Percentiles rank a stretch among this genome's conserved stretches.
These are phyloP conservation scores for Drosophila mayri DNA, from an alignment of 1,140 invertebrate genomes.

Conservation along the genomic window DNA sequence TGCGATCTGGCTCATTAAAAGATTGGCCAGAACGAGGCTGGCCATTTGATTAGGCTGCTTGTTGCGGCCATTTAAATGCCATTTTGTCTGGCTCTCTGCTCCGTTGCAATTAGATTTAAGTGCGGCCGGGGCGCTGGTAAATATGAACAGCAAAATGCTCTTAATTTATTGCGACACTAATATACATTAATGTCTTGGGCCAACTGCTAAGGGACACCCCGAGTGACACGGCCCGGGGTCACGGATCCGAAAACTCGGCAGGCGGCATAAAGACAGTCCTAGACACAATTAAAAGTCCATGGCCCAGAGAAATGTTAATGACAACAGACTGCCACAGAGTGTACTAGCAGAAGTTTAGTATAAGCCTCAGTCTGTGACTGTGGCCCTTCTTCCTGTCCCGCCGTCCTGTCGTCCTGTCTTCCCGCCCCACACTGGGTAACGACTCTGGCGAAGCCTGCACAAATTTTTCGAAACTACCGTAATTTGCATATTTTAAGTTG, in stretches of 20 bases:
- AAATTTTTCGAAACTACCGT: slow-evolving; percentile 80
- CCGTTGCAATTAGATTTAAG: slow-evolving; percentile 77
- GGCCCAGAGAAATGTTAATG: slow-evolving; percentile 83
- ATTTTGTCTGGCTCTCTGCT: slow-evolving; percentile 29
- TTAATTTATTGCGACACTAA: slow-evolving; percentile 83
- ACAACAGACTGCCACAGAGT: slow-evolving; percentile 60
- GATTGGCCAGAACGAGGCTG: slow-evolving; percentile 50
- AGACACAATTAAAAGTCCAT: slow-evolving; percentile 82
- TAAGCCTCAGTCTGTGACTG: slow-evolving; percentile 24
- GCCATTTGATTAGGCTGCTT: slow-evolving; percentile 70
- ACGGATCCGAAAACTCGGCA: slow-evolving; percentile 28
- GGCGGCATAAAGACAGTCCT: slow-evolving; percentile 31
- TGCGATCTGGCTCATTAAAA: slow-evolving; percentile 73
- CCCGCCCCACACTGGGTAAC: slow-evolving; percentile 6
- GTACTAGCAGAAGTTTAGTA: slow-evolving; percentile 39
- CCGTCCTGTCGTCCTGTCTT: neutral
- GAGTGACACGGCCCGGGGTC: slow-evolving; percentile 53
- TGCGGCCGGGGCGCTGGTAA: slow-evolving; percentile 56
- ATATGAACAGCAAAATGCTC: slow-evolving; percentile 82
- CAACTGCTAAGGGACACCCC: slow-evolving; percentile 55
- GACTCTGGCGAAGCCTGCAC: slow-evolving; percentile 63
- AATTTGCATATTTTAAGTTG: slow-evolving; percentile 84
- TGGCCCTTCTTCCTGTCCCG: neutral
- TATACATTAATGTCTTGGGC: slow-evolving; percentile 81
- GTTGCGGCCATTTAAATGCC: slow-evolving; percentile 59